Evolutionary conservation across 2,888 invertebrate genomes (phyloP), one percentile per base, ranked within the genome.

Genomic region (Chloroclystis v-ata): DNA sequence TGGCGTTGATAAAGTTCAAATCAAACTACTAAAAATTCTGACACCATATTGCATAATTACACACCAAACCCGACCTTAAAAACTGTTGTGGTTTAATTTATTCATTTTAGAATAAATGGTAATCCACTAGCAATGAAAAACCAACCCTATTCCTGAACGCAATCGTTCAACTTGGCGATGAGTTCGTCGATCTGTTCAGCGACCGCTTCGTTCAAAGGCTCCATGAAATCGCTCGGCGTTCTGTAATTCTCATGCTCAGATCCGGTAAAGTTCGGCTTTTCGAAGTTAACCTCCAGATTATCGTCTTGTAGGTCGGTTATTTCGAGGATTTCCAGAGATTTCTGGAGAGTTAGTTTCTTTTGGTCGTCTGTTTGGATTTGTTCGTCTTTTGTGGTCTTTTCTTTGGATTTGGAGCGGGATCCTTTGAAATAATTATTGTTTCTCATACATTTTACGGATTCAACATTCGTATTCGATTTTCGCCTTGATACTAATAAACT

Each of bases 101-200:
- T n/a, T n/a, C n/a, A n/a, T n/a, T n/a, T n/a, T n/a, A n/a, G n/a
- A n/a, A n/a, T n/a, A n/a, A n/a, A n/a, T n/a, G n/a, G n/a, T n/a
- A n/a, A n/a, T n/a, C 47, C 2, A 20, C 20, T 20, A 13, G 2
- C 20, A 28, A 33, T 20, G 13, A 32, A 39, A 13, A 45, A 45
- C 35, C 41, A 9, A 50, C 72, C 73, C 77, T 79, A 80, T 49
- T 67, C 61, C 1, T 47, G 61, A 9, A 75, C 73, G 7, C 82
- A 81, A 28, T 81, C 79, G 33, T 75, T 74, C 42, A 86, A 49
- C 49, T 83, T 85, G 0, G 81, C 71, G 26, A 86, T 85, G 57
- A 86, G 57, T 49, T 82, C 74, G 52, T 86, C 84, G 1, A 88
- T 87, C 32, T 87, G 85, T 29, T 86, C 78, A 0, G 72, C 63